These are phyloP conservation scores for Uropetala carovei DNA, from an alignment of 2,888 invertebrate genomes.

Conservation along the genomic window DNA sequence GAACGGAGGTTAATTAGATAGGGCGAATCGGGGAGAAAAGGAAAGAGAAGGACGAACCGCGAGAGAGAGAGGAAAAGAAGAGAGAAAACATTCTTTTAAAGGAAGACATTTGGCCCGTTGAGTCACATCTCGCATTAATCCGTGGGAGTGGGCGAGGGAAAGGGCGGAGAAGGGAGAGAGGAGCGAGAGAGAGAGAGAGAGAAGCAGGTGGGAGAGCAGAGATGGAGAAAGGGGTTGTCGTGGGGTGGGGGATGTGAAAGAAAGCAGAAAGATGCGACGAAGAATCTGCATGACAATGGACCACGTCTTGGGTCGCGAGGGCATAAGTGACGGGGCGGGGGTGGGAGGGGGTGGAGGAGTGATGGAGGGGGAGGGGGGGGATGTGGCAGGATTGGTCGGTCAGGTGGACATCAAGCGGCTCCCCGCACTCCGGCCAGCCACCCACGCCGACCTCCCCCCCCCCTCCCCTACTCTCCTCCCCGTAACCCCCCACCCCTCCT, in stretches of 20 bases:
- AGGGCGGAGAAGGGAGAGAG: background rate
- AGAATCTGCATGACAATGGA: slow-evolving; percentile 59
- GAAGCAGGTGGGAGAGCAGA: background rate
- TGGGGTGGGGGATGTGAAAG: background rate
- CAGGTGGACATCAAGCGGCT: slow-evolving; percentile 1
- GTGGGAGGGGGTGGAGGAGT: too few species aligned
- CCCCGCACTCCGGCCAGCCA: background rate
- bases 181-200: background rate
- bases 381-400: too few species aligned
- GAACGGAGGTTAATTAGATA: background rate
- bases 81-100: too few species aligned
- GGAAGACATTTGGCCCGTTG: too few species aligned
- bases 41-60: too few species aligned
- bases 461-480: too few species aligned
- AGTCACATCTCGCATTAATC: too few species aligned
- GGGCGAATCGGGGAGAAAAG: background rate
- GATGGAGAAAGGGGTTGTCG: background rate
- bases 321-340: background rate
- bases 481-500: too few species aligned
- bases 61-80: background rate
- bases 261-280: background rate
- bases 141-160: background rate
- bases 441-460: background rate
- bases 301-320: slow-evolving; percentile 12
- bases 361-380: too few species aligned